These are phyloP conservation scores for Alca torda DNA, from an alignment of 2,797 vertebrate genomes.

Conservation along the genomic window DNA sequence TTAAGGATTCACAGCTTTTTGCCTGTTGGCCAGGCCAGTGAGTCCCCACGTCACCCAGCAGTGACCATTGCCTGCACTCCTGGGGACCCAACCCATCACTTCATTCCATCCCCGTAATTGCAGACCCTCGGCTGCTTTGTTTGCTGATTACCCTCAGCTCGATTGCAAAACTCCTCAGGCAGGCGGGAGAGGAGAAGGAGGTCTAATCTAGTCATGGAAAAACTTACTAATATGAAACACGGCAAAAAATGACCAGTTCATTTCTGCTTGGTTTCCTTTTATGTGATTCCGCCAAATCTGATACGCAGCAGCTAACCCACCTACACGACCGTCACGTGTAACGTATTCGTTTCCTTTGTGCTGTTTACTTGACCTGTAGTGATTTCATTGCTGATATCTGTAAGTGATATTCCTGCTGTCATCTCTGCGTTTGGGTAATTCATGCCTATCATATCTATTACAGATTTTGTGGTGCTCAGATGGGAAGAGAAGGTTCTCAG, in stretches of 20 bases:
- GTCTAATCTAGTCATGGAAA: background rate
- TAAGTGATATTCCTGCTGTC: background rate
- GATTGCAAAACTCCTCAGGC: background rate
- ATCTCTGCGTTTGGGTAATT: rapidly evolving
- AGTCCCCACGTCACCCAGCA: background rate
- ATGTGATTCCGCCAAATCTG: slow-evolving; percentile 32
- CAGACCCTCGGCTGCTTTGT: background rate
- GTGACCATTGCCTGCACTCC: background rate
- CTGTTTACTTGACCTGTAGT: background rate
- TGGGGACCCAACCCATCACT: background rate
- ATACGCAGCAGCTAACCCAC: background rate
- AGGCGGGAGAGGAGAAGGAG: background rate
- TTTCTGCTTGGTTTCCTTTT: background rate
- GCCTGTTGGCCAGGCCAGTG: background rate
- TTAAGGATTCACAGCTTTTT: background rate
- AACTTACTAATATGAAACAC: background rate
- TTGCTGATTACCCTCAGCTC: background rate
- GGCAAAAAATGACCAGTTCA: background rate
- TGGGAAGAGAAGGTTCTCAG: background rate
- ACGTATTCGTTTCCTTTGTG: background rate
- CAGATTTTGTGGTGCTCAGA: background rate
- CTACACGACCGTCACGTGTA: background rate
- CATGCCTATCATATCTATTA: rapidly evolving
- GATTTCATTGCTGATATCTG: background rate
- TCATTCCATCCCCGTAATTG: background rate